Base-by-base conservation (phyloP, 1,140 invertebrate genomes). In the Venturia canescens region DNA sequence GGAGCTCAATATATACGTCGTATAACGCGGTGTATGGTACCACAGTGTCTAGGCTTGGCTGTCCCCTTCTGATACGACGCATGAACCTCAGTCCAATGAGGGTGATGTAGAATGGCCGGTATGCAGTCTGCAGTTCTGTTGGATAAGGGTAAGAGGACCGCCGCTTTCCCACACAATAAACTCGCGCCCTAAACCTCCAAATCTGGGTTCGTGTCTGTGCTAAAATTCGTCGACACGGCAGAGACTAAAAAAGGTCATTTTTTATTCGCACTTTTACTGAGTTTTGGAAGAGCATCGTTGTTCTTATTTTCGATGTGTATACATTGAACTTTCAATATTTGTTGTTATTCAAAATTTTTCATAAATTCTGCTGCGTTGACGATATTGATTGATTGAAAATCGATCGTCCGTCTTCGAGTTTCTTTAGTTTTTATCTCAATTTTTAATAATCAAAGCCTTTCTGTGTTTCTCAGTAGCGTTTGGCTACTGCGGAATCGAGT, bases 161-260 rank as follows among this genome's bases (percentile, higher is more conserved):
- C 71, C 26, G 50, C 13, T 29, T 26, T 21, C 57, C 57, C 75
- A 57, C 16, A 26, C 57, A 57, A 77, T 77, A 77, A 77, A 31
- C 15, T 29, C 66, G 84, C 86, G 83, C 80, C 82, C 82, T 48
- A 57, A 85, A 50, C 80, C n/a, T 69, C 60, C 31, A 50, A 75
- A 31, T 80, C 31, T 57, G 80, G 87, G 86, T 88, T 88, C 70
- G 82, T 79, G 83, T 87, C 86, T 66, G 23, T 57, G 82, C 67
- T 86, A 57, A 82, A 44, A 34, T 31, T 69, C 11, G 29, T 69
- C 66, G 66, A 69, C 15, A 69, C 21, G 31, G 67, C 26, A 29
- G 27, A 1, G 66, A 69, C 1, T 23, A 63, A 53, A 23, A 63
- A 7, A 63, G 13, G 4, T 63, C 23, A 0, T 13, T 26, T 23